phyloP scores from a whole-genome alignment of 2,113 vertebrate species.

The Grus americana region DNA sequence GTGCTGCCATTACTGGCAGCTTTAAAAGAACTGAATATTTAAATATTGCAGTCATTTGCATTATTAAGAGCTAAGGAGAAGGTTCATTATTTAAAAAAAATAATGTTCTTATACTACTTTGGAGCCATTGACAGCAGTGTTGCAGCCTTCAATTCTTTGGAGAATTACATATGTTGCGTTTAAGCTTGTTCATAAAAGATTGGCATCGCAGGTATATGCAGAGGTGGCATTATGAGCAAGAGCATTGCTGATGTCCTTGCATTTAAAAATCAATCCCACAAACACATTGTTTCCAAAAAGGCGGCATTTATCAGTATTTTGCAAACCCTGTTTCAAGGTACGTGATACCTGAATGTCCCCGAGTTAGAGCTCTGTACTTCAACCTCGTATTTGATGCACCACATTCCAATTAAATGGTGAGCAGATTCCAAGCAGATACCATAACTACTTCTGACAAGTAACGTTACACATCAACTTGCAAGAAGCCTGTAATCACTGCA shows the following conservation, averaged over 20 bases:
- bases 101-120: not conserved
- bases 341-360: not conserved
- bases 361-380: not conserved
- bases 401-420: not conserved
- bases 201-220: not conserved
- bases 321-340: not conserved
- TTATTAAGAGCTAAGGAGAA: not conserved
- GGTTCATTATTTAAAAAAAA: not conserved
- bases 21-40: not conserved
- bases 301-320: not conserved
- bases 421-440: not conserved
- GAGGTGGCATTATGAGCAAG: not conserved
- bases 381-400: not conserved
- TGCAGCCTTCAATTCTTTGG: not conserved
- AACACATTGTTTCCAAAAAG: not conserved
- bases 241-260: not conserved
- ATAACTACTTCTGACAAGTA: not conserved
- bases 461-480: not conserved
- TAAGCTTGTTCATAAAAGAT: not conserved
- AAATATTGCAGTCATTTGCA: not conserved
- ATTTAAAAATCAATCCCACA: not conserved
- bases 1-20: not conserved
- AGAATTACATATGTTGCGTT: not conserved
- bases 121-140: not conserved
- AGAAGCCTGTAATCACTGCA: not conserved